phyloP scores from a whole-genome alignment of 2,797 vertebrate species.

The Scolopax bukidnonensis region DNA sequence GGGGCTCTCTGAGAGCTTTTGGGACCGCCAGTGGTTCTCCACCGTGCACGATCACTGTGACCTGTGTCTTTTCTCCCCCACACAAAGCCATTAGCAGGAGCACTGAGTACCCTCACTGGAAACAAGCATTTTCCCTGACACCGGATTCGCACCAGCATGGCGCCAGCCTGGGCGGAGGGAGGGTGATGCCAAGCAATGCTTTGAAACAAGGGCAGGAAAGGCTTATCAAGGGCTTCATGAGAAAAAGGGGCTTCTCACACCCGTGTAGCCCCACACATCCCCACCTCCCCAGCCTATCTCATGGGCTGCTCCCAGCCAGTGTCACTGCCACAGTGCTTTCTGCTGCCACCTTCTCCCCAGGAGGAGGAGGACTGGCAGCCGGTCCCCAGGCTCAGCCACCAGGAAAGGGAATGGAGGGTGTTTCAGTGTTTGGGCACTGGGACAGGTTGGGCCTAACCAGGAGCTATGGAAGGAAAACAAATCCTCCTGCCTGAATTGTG shows the following conservation, averaged over 20 bases:
- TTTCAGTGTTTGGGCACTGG: background rate
- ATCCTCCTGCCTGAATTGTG: rapidly evolving
- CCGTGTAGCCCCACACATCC: rapidly evolving
- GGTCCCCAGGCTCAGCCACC: background rate
- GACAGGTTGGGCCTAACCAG: background rate
- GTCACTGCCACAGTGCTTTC: background rate
- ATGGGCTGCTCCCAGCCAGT: background rate
- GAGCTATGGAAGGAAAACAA: background rate
- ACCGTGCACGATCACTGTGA: rapidly evolving
- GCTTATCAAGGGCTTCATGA: background rate
- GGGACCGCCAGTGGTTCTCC: too few species aligned
- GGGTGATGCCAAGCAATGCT: rapidly evolving
- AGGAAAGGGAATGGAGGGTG: background rate
- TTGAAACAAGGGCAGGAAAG: background rate
- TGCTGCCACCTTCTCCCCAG: background rate
- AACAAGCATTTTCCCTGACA: background rate
- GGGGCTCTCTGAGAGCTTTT: background rate
- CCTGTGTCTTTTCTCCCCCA: background rate
- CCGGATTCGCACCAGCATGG: background rate
- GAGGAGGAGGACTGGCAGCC: background rate
- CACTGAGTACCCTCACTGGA: background rate
- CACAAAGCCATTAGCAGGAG: background rate
- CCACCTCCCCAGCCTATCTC: background rate
- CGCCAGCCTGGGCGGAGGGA: background rate
- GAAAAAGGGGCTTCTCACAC: background rate